A percentile compares a stretch with the other conserved stretches of the same genome.
phyloP scores from a whole-genome alignment of 2,113 vertebrate genomes.

The Chascanopsetta lugubris region DNA sequence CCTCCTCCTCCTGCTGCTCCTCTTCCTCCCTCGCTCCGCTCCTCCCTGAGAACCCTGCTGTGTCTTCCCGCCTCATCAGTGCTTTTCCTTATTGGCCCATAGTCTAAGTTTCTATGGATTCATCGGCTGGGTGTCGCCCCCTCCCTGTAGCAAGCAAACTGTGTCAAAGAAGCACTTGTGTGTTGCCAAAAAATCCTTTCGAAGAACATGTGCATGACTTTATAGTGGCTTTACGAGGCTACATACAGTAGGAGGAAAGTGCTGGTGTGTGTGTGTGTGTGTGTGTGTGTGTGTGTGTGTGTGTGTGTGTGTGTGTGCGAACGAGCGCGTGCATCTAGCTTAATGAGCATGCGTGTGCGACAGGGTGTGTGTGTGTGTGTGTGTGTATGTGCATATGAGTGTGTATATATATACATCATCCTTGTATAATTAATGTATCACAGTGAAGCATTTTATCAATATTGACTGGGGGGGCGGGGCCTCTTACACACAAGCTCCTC shows the following conservation, averaged over 20 bases:
- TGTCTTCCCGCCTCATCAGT: constrained; percentile 69
- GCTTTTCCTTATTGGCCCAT: constrained; percentile 62
- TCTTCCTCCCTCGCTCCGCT: constrained; percentile 22
- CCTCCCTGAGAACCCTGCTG: constrained; percentile 50
- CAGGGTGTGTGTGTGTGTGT: constrained; percentile 11
- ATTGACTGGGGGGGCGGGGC: constrained; percentile 50
- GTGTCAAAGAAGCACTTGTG: constrained; percentile 79
- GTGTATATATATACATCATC: constrained; percentile 68
- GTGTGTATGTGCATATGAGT: constrained; percentile 13
- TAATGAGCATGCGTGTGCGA: constrained; percentile 54
- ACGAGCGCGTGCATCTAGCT: constrained; percentile 27
- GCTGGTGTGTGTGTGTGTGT: constrained; percentile 9
- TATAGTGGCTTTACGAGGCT: constrained; percentile 74
- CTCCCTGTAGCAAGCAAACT: constrained; percentile 76
- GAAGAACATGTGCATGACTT: constrained; percentile 81
- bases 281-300: constrained; percentile 33
- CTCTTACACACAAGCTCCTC: constrained; percentile 50
- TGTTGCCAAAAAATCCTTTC: constrained; percentile 80
- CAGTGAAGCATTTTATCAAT: constrained; percentile 76
- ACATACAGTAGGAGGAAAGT: constrained; percentile 67
- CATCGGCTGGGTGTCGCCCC: constrained; percentile 67
- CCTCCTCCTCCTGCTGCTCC: constrained; percentile 40
- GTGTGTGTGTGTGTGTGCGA: constrained; percentile 14
- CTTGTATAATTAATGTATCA: constrained; percentile 78
- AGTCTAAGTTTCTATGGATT: constrained; percentile 62